A percentile compares a stretch with the other conserved stretches of the same genome.
Evolutionary conservation across 2,888 invertebrate species (phyloP).

Genomic region (Watsonalla cultraria): DNA sequence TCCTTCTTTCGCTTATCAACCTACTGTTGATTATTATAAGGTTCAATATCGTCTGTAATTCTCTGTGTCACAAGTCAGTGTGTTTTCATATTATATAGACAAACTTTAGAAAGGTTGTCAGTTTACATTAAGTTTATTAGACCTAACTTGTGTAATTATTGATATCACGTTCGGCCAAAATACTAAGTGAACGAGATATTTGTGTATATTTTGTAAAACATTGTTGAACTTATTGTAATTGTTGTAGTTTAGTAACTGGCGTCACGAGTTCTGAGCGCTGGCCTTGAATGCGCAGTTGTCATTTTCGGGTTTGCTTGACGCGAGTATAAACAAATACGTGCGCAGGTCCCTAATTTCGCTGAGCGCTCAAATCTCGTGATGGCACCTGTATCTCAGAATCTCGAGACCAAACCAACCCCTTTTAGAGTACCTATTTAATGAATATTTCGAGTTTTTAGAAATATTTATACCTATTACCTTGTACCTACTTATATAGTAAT

Average conservation of each 20-base stretch:
- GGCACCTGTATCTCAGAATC: slow-evolving; percentile 51
- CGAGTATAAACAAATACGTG: no score
- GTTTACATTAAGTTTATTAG: slow-evolving; percentile 5
- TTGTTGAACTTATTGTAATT: slow-evolving; percentile 60
- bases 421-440: slow-evolving; percentile 63
- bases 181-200: slow-evolving; percentile 35
- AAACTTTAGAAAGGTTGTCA: not conserved
- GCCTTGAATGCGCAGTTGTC: no score
- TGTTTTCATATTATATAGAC: not conserved
- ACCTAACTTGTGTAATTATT: slow-evolving; percentile 11
- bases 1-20: no score
- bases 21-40: no score
- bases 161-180: slow-evolving; percentile 20
- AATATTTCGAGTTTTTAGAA: slow-evolving; percentile 65
- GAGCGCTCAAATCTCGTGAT: no score
- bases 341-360: no score
- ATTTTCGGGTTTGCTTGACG: no score
- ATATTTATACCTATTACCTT: slow-evolving; percentile 55
- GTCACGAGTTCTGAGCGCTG: no score
- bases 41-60: no score
- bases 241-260: slow-evolving; percentile 55
- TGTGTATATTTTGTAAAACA: slow-evolving; percentile 71
- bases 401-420: slow-evolving; percentile 73
- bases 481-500: slow-evolving; percentile 50
- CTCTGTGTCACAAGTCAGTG: no score